A percentile compares a stretch with the other conserved stretches of the same genome.
Evolutionary conservation across 2,888 invertebrate genomes (phyloP).

Genomic region (Ormyrus labotus): DNA sequence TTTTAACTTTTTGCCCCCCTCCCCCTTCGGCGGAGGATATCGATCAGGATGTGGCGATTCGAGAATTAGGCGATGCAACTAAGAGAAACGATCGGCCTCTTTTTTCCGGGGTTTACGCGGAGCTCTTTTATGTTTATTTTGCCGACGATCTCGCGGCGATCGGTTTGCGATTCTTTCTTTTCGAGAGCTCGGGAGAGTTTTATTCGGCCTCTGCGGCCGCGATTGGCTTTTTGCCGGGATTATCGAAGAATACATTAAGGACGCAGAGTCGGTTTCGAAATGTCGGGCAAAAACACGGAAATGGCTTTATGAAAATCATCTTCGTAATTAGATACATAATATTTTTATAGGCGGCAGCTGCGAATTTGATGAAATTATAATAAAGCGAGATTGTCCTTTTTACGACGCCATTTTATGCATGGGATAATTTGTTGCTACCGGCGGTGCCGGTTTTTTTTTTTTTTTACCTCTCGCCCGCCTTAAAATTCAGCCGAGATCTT

Average conservation of each 20-base stretch:
- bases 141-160: neutral
- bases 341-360: neutral
- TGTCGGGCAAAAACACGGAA: too few relatives aligned
- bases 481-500: neutral
- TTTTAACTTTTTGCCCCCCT: too few relatives aligned
- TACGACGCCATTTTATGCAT: neutral
- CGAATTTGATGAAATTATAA: neutral
- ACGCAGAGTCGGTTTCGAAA: too few relatives aligned
- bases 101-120: neutral
- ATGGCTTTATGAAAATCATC: too few relatives aligned
- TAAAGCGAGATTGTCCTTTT: neutral
- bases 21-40: conserved; percentile 15
- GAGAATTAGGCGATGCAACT: neutral
- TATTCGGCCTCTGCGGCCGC: too few relatives aligned
- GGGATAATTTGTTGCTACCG: neutral
- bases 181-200: too few relatives aligned
- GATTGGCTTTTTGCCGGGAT: too few relatives aligned
- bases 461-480: neutral
- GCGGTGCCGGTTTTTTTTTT: neutral
- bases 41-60: neutral
- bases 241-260: too few relatives aligned
- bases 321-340: too few relatives aligned
- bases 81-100: neutral
- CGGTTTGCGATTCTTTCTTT: too few relatives aligned
- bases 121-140: neutral